Conservation (phyloP, 37 sponge, comb jelly and placozoan genomes). For the Cladorhizidae sp. region DNA sequence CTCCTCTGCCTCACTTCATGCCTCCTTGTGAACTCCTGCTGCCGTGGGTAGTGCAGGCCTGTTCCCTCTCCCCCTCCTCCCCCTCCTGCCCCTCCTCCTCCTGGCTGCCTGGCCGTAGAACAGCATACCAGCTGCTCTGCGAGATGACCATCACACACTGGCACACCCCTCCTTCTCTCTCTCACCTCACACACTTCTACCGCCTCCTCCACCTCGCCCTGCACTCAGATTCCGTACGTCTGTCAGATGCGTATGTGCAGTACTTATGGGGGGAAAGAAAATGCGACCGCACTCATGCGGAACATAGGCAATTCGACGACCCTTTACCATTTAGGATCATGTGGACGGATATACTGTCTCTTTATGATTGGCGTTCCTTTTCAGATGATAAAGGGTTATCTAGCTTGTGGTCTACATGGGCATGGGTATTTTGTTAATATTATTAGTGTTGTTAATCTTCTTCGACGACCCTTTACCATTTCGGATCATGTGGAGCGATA, state of each 20-base stretch:
- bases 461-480: too few species aligned
- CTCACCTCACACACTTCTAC: slow-evolving; percentile 77
- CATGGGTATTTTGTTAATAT: too few species aligned
- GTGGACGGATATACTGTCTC: too few species aligned
- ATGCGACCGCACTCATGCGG: too few species aligned
- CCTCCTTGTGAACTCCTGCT: slow-evolving; percentile 60
- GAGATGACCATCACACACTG: slow-evolving; percentile 64
- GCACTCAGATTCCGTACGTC: slow-evolving; percentile 37
- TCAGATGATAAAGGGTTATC: too few species aligned
- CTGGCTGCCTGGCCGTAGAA: slow-evolving; percentile 36
- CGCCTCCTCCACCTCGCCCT: slow-evolving; percentile 60
- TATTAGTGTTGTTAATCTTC: too few species aligned
- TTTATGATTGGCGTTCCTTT: too few species aligned
- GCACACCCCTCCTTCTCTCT: slow-evolving; percentile 36
- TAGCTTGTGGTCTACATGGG: too few species aligned
- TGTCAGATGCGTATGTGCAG: background rate
- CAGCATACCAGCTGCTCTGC: slow-evolving; percentile 81
- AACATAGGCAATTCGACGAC: too few species aligned
- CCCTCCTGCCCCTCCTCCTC: background rate
- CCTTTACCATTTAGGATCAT: too few species aligned
- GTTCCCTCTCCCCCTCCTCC: background rate
- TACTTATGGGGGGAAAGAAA: too few species aligned
- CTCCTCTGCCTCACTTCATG: slow-evolving; percentile 59
- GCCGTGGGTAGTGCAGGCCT: slow-evolving; percentile 70
- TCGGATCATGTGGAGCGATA: too few species aligned